These are phyloP conservation scores for Cryptus armator DNA, from an alignment of 2,888 invertebrate genomes.

Conservation along the genomic window DNA sequence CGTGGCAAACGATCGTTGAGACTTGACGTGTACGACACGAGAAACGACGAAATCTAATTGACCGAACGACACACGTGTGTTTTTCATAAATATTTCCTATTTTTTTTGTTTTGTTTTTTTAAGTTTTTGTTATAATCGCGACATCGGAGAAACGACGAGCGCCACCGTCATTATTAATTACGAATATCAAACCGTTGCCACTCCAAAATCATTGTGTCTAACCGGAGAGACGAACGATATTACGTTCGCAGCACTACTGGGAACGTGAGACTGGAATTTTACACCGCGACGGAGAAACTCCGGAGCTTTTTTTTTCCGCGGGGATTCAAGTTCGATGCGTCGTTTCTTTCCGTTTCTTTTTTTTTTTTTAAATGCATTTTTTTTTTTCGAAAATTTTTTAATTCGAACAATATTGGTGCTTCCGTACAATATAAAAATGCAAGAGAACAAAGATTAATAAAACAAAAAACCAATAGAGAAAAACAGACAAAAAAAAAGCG, in stretches of 20 bases:
- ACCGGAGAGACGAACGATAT: conserved; percentile 41
- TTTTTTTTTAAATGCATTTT: conserved; percentile 9
- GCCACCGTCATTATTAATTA: conserved; percentile 16
- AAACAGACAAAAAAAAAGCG: conserved; percentile 24
- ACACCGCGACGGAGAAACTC: conserved; percentile 14
- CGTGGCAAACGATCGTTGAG: conserved; percentile 13
- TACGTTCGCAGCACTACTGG: conserved; percentile 46
- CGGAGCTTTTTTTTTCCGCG: not conserved
- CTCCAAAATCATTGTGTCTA: conserved; percentile 62
- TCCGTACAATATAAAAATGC: conserved; percentile 63
- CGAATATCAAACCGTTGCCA: conserved; percentile 36
- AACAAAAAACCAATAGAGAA: conserved; percentile 40
- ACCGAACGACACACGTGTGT: conserved; percentile 15
- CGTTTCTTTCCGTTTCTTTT: conserved; percentile 24
- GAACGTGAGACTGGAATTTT: conserved; percentile 58
- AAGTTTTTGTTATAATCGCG: conserved; percentile 11
- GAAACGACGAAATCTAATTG: conserved; percentile 16
- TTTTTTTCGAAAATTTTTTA: conserved; percentile 12
- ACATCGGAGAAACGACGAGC: conserved; percentile 4
- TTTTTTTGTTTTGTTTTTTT: conserved; percentile 21
- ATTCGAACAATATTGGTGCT: conserved; percentile 70
- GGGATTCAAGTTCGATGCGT: conserved; percentile 14
- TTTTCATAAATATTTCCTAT: conserved; percentile 1
- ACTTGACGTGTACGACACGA: conserved; percentile 27
- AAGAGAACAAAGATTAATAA: conserved; percentile 28